phyloP scores from a whole-genome alignment of 2,113 vertebrate species.

The Tonatia bakeri region DNA sequence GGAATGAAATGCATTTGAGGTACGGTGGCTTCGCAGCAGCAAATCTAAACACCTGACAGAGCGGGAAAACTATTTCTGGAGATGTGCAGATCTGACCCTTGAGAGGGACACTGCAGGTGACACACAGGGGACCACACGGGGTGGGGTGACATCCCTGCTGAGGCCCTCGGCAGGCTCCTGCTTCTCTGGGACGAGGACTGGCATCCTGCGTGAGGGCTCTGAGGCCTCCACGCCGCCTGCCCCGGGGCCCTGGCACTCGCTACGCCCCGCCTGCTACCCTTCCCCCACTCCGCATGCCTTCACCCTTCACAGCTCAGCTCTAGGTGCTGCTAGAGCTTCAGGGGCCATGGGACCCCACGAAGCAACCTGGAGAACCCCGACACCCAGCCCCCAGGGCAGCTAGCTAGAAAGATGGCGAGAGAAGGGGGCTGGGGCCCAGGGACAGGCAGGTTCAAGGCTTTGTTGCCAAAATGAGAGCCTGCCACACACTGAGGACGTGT shows the following conservation, averaged over 20 bases:
- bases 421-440: background rate
- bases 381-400: background rate
- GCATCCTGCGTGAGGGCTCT: accelerated
- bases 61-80: background rate
- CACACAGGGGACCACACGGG: background rate
- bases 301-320: background rate
- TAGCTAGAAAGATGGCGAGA: background rate
- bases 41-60: background rate
- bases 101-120: accelerated
- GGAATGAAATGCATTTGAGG: background rate
- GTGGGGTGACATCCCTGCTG: accelerated
- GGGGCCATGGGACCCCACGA: accelerated
- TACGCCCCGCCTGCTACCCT: too few species aligned
- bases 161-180: background rate
- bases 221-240: background rate
- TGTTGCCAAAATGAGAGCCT: accelerated
- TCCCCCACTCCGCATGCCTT: background rate
- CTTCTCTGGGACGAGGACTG: too few species aligned
- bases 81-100: background rate
- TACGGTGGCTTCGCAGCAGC: background rate
- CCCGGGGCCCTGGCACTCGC: background rate
- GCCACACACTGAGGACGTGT: background rate
- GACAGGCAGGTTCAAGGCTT: background rate
- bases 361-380: too few species aligned
- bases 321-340: background rate